Conservation (phyloP, 2,888 invertebrate genomes). For the Xanthia icteritia region DNA sequence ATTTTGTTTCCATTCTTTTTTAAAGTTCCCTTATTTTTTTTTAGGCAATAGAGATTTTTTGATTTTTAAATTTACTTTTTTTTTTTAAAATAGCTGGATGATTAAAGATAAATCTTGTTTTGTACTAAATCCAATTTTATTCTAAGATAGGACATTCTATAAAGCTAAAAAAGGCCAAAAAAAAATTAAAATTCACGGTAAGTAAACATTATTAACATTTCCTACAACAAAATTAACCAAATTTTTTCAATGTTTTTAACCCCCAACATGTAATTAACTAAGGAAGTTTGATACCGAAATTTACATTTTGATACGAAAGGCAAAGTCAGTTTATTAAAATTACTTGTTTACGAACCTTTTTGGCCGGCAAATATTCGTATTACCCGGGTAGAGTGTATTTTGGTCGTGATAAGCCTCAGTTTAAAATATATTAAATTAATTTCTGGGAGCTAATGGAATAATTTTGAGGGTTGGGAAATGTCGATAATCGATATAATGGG, state of each 20-base stretch:
- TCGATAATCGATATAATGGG: slow-evolving; percentile 25
- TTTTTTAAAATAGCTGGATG: too few species aligned
- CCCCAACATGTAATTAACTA: slow-evolving; percentile 44
- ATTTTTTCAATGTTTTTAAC: slow-evolving; percentile 38
- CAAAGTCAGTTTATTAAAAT: slow-evolving; percentile 70
- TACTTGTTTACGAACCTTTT: slow-evolving; percentile 65
- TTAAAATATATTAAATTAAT: slow-evolving; percentile 70
- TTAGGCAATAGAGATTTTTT: too few species aligned
- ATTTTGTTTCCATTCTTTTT: too few species aligned
- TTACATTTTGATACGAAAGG: slow-evolving; percentile 46
- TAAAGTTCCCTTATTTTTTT: too few species aligned
- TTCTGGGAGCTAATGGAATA: slow-evolving; percentile 52
- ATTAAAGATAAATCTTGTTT: too few species aligned
- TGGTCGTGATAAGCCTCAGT: slow-evolving; percentile 57
- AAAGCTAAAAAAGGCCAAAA: neutral
- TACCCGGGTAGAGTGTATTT: slow-evolving; percentile 54
- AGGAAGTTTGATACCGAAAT: slow-evolving; percentile 46
- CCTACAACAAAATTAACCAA: slow-evolving; percentile 16
- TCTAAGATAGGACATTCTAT: neutral
- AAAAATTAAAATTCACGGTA: neutral
- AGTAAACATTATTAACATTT: slow-evolving; percentile 1
- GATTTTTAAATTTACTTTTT: too few species aligned
- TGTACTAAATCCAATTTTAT: neutral
- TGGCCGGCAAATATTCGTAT: slow-evolving; percentile 61
- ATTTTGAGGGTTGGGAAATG: slow-evolving; percentile 25